Percentiles rank a stretch among this genome's conserved stretches.
phyloP scores from a whole-genome alignment of 2,113 vertebrate species.

The western clawed frog (Xenopus tropicalis) region UCB_Xtro_10.0 CM004451.2:53481001-53481500 shows the following conservation, averaged over 20 bases:
- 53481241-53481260: slow-evolving; percentile 39
- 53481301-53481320: slow-evolving; percentile 22
- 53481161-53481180: slow-evolving; percentile 35
- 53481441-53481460: too few species aligned
- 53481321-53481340: slow-evolving; percentile 18
- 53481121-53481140: slow-evolving; percentile 25
- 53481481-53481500: not conserved
- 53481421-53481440: not conserved
- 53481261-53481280: slow-evolving; percentile 19
- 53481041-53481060: too few species aligned
- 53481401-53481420: not conserved
- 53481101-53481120: slow-evolving; percentile 1
- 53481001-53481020: too few species aligned
- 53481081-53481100: too few species aligned
- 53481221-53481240: slow-evolving; percentile 36
- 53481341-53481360: slow-evolving; percentile 25
- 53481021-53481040: too few species aligned
- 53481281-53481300: slow-evolving; percentile 19
- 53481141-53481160: slow-evolving; percentile 43
- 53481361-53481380: not conserved
- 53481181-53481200: slow-evolving; percentile 33
- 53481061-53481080: too few species aligned
- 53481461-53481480: not conserved
- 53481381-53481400: not conserved
- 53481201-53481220: slow-evolving; percentile 36